A percentile compares a stretch with the other conserved stretches of the same genome.
phyloP scores from a whole-genome alignment of 2,113 vertebrate genomes.

The Otis tarda region DNA sequence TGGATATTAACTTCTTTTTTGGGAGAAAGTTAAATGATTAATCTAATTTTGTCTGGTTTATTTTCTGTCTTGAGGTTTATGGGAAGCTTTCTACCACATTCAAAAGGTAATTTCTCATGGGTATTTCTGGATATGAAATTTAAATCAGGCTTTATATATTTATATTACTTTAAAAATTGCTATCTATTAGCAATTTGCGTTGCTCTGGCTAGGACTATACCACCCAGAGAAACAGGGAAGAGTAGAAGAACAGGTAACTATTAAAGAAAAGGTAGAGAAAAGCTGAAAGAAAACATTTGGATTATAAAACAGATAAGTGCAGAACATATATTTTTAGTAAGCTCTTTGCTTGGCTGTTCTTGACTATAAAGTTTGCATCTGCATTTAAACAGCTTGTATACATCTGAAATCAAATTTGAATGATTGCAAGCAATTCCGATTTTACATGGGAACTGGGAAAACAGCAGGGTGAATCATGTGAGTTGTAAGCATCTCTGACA shows the following conservation, averaged over 20 bases:
- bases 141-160: background rate
- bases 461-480: background rate
- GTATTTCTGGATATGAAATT: slow-evolving; percentile 3
- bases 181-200: background rate
- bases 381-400: slow-evolving; percentile 52
- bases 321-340: slow-evolving; percentile 33
- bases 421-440: slow-evolving; percentile 34
- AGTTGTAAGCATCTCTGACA: background rate
- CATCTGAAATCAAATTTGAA: slow-evolving; percentile 9
- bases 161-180: background rate
- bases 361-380: slow-evolving; percentile 54
- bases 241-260: background rate
- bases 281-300: background rate
- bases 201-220: background rate
- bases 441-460: background rate
- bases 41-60: slow-evolving; percentile 15
- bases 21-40: slow-evolving; percentile 55
- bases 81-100: background rate
- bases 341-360: slow-evolving; percentile 19
- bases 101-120: background rate
- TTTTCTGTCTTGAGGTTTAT: background rate
- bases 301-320: background rate
- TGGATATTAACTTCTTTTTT: slow-evolving; percentile 11
- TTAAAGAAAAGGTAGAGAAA: background rate
- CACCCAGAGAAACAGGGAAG: background rate